Conservation (phyloP, 1,140 invertebrate species). For the Drosophila nigromelanica region DNA sequence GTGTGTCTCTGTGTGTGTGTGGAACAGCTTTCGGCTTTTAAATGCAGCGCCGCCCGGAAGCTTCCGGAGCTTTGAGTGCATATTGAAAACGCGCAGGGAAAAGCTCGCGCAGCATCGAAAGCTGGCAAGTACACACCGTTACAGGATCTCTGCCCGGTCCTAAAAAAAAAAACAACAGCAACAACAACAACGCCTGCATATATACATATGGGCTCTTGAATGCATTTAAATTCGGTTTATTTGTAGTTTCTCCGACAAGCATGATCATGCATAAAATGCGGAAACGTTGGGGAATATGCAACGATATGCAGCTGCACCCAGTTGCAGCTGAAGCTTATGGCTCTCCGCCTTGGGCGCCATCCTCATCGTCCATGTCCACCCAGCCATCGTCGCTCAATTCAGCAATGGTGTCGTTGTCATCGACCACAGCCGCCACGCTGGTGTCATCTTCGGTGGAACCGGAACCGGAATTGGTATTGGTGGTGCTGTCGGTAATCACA, state of each 20-base stretch:
- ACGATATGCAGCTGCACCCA: neutral
- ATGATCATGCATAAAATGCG: neutral
- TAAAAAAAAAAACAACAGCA: neutral
- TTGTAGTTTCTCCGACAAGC: neutral
- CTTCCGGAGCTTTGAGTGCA: slow-evolving; percentile 41
- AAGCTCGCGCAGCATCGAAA: neutral
- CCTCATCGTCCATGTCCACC: slow-evolving; percentile 61
- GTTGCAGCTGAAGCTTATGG: neutral
- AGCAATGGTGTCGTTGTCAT: slow-evolving; percentile 64
- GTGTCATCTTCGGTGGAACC: slow-evolving; percentile 61
- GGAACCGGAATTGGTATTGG: slow-evolving; percentile 40
- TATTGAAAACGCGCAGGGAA: neutral
- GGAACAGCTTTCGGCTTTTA: slow-evolving; percentile 37
- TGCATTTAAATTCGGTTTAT: slow-evolving; percentile 10
- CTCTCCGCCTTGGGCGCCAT: slow-evolving; percentile 32
- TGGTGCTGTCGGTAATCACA: slow-evolving; percentile 29
- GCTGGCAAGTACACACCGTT: slow-evolving; percentile 1
- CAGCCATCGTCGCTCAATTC: slow-evolving; percentile 71
- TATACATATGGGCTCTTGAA: neutral
- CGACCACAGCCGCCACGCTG: slow-evolving; percentile 56
- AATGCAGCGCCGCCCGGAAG: slow-evolving; percentile 55
- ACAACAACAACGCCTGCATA: neutral
- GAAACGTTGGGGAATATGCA: neutral
- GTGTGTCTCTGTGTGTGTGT: neutral
- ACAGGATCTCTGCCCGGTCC: neutral